phyloP scores from a whole-genome alignment of 2,797 vertebrate genomes.

The Arnoldichthys spilopterus region DNA sequence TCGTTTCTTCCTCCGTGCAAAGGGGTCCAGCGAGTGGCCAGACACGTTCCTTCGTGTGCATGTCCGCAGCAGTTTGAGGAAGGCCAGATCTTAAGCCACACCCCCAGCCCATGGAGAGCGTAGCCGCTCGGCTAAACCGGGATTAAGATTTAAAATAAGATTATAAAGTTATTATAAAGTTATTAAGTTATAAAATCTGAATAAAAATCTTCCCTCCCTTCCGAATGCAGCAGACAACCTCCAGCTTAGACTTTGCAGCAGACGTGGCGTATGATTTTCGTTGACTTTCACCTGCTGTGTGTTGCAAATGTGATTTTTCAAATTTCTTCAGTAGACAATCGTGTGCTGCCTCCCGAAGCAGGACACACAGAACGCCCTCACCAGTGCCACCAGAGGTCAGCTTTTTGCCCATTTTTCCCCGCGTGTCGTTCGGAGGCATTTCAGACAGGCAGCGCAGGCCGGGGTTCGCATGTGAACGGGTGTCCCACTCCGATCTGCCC shows the following conservation, averaged over 20 bases:
- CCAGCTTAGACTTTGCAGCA: not conserved
- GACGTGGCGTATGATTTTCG: not conserved
- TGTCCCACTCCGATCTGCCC: not conserved
- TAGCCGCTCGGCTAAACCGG: too few species aligned
- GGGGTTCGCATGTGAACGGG: not conserved
- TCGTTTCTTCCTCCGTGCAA: too few species aligned
- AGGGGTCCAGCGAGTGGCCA: too few species aligned
- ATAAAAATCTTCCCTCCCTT: too few species aligned
- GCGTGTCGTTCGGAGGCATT: not conserved
- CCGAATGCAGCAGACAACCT: not conserved
- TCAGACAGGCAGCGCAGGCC: not conserved
- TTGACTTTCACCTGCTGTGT: not conserved
- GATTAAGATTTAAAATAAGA: too few species aligned
- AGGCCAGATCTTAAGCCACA: too few species aligned
- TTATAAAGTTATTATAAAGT: too few species aligned
- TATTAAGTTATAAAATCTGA: too few species aligned
- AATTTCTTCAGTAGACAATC: conserved; percentile 75
- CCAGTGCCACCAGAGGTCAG: not conserved
- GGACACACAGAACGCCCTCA: conserved; percentile 28
- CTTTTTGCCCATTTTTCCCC: not conserved
- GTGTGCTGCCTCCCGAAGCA: conserved; percentile 64
- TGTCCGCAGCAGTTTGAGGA: too few species aligned
- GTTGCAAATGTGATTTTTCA: conserved; percentile 13
- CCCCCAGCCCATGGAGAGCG: too few species aligned
- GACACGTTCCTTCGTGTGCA: too few species aligned